Evolutionary conservation across 2,113 vertebrate species (phyloP).

Genomic region (Lynx canadensis): DNA sequence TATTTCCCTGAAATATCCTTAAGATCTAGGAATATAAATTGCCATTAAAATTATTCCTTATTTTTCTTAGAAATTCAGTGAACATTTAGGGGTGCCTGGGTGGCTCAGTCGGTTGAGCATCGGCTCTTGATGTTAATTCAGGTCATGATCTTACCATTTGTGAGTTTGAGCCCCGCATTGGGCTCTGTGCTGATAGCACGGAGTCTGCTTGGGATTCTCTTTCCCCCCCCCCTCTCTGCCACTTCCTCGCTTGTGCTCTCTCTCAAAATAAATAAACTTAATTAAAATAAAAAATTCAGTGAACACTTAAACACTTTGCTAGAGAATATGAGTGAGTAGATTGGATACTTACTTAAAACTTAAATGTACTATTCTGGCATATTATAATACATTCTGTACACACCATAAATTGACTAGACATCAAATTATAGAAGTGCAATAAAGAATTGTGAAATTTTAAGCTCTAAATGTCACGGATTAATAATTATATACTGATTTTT

Average conservation of each 20-base stretch:
- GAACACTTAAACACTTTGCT: not conserved
- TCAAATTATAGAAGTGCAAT: conserved; percentile 28
- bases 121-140: no score
- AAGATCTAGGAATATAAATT: conserved; percentile 31
- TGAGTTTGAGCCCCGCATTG: no score
- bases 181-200: no score
- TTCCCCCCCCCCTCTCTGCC: no score
- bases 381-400: not conserved
- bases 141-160: no score
- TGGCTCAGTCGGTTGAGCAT: no score
- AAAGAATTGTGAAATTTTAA: conserved; percentile 39
- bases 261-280: no score
- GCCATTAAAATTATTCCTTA: not conserved
- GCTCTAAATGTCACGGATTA: not conserved
- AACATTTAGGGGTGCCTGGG: not conserved
- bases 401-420: not conserved
- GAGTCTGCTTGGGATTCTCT: no score
- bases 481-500: not conserved
- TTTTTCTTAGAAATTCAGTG: not conserved
- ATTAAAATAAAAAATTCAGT: not conserved
- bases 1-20: not conserved
- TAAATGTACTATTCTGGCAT: not conserved
- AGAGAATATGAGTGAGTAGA: not conserved
- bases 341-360: conserved; percentile 9
- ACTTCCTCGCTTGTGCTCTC: no score